These are phyloP conservation scores for Buphagus erythrorhynchus DNA, from an alignment of 2,797 vertebrate genomes.

Conservation along the genomic window DNA sequence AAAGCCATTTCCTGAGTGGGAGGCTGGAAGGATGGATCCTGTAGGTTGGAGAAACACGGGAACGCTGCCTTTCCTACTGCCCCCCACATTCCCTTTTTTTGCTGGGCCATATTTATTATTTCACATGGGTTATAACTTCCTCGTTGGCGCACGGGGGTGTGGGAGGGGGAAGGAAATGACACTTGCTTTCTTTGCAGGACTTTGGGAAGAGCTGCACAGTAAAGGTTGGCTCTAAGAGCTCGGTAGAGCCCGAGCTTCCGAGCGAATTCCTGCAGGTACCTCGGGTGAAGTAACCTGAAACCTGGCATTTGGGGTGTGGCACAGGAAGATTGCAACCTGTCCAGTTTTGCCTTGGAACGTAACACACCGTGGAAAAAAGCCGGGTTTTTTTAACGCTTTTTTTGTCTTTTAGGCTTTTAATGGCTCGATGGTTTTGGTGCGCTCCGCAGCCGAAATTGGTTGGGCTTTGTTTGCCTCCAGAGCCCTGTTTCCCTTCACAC, in stretches of 20 bases:
- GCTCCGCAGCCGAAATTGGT: not conserved
- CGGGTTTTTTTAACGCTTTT: not conserved
- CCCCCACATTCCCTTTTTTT: not conserved
- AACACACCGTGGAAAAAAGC: not conserved
- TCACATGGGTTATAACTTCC: constrained; percentile 17
- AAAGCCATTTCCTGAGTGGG: not conserved
- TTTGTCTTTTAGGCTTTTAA: no score
- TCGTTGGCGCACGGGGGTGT: rapidly evolving
- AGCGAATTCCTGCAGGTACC: not conserved
- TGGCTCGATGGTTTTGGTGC: not conserved
- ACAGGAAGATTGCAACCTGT: constrained; percentile 3
- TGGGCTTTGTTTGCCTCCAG: not conserved
- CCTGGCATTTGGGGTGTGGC: not conserved
- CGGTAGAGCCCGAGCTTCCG: not conserved
- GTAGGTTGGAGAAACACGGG: not conserved
- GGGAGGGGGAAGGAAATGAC: constrained; percentile 23
- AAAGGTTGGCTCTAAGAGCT: not conserved
- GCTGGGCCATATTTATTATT: not conserved
- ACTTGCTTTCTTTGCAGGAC: not conserved
- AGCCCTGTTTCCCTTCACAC: not conserved
- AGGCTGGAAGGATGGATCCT: not conserved
- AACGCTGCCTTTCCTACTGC: not conserved
- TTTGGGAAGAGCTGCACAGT: not conserved
- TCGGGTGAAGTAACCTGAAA: not conserved
- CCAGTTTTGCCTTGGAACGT: not conserved